These are phyloP conservation scores for Sinella curviseta DNA, from an alignment of 1,140 invertebrate species.

Conservation along the genomic window DNA sequence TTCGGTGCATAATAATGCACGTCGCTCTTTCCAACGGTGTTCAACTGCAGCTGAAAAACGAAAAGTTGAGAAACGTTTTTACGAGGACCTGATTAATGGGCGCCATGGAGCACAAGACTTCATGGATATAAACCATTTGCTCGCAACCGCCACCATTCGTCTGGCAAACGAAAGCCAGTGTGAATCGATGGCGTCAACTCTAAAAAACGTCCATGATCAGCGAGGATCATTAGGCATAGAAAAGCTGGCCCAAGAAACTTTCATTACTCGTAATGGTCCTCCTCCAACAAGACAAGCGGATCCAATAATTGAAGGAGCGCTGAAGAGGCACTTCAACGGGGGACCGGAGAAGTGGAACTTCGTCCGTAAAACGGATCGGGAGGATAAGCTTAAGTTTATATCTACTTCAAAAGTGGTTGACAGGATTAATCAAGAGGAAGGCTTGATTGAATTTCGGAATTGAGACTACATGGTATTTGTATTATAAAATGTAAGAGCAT, in stretches of 20 bases:
- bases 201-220: background rate
- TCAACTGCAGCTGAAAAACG: no score
- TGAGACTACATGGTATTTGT: background rate
- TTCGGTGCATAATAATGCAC: no score
- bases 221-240: background rate
- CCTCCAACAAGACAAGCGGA: background rate
- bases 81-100: no score
- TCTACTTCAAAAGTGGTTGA: background rate
- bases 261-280: background rate
- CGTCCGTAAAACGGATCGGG: background rate
- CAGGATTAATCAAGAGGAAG: background rate
- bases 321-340: background rate
- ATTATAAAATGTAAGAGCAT: background rate
- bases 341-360: background rate
- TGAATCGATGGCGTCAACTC: background rate
- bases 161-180: background rate
- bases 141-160: background rate
- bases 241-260: background rate
- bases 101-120: no score
- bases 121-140: background rate
- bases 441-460: background rate
- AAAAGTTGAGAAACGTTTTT: no score
- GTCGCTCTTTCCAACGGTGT: no score
- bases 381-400: background rate
- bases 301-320: background rate